Percentiles rank a stretch among this genome's conserved stretches.
phyloP scores from a whole-genome alignment of 2,113 vertebrate genomes.

The Todiramphus chloris region DNA sequence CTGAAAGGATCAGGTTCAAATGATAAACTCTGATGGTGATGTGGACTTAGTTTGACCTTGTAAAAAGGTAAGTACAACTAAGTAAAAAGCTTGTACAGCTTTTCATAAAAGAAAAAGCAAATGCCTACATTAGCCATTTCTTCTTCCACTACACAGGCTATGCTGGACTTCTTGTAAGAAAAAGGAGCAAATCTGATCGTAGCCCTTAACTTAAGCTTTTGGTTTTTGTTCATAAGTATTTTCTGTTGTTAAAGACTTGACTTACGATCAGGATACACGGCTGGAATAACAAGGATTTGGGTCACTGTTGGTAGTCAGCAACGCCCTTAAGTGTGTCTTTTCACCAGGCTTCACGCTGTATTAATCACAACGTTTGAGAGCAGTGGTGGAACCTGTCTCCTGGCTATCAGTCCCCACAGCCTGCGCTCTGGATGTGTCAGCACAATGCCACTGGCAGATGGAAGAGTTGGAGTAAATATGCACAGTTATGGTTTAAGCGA shows the following conservation, averaged over 20 bases:
- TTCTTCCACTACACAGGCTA: not conserved
- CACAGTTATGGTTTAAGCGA: constrained; percentile 43
- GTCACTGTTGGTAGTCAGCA: not conserved
- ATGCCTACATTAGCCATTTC: not conserved
- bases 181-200: not conserved
- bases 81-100: not conserved
- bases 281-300: constrained; percentile 3
- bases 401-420: not conserved
- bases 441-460: constrained; percentile 15
- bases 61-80: not conserved
- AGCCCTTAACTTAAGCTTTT: not conserved
- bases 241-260: not conserved
- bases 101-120: not conserved
- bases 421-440: not conserved
- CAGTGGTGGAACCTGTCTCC: not conserved
- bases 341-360: not conserved
- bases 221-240: not conserved
- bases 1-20: constrained; percentile 17
- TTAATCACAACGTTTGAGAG: not conserved
- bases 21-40: constrained; percentile 9
- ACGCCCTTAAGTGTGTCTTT: not conserved
- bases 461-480: constrained; percentile 9
- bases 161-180: not conserved
- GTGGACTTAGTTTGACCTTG: constrained; percentile 23
- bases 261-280: not conserved